Evolutionary conservation across 2,797 vertebrate species (phyloP).

Genomic region (Artibeus lituratus): DNA sequence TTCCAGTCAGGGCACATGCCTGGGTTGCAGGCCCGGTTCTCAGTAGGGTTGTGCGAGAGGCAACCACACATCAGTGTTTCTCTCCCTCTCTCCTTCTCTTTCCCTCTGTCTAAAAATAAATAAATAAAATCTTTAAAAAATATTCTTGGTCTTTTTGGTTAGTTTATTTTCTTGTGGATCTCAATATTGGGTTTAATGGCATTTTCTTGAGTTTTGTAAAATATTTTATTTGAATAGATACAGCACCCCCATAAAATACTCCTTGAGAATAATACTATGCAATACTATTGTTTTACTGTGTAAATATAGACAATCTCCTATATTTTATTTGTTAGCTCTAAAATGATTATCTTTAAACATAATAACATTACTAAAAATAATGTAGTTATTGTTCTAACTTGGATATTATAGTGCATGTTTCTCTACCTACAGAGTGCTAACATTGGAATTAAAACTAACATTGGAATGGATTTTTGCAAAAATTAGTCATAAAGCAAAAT

Average conservation of each 20-base stretch:
- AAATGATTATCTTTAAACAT: not conserved
- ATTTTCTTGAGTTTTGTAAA: not conserved
- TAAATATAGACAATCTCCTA: not conserved
- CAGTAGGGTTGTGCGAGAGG: too few relatives aligned
- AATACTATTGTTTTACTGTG: not conserved
- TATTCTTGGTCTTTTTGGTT: not conserved
- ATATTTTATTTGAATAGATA: not conserved
- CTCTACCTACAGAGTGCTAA: not conserved
- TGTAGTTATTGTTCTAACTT: not conserved
- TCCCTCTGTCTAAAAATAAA: too few relatives aligned
- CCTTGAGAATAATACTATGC: not conserved
- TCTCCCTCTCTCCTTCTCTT: too few relatives aligned
- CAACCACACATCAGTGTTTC: too few relatives aligned
- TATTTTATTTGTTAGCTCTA: not conserved
- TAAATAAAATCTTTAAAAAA: not conserved
- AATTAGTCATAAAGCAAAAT: not conserved
- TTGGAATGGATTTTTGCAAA: constrained; percentile 9
- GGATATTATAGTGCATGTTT: not conserved
- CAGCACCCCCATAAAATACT: not conserved
- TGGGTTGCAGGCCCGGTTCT: too few relatives aligned
- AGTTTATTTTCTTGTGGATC: not conserved
- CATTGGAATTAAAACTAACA: not conserved
- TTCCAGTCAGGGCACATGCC: too few relatives aligned
- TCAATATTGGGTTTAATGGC: not conserved
- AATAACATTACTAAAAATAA: not conserved